Evolutionary conservation across 2,797 vertebrate species (phyloP).

Genomic region (Lutjanus argentimaculatus): DNA sequence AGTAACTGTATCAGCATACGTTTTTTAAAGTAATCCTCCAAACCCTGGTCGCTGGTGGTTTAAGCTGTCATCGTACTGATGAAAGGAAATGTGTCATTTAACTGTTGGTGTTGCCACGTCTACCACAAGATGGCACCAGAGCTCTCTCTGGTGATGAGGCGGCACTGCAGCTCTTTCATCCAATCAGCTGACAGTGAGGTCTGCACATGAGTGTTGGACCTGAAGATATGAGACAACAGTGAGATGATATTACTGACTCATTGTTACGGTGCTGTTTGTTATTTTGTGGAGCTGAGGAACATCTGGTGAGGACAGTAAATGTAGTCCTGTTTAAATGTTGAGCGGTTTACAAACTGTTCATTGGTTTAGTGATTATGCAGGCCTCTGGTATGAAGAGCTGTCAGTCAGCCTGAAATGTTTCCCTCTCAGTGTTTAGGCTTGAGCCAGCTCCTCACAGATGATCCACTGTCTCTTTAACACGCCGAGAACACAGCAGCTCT

Average conservation of each 20-base stretch:
- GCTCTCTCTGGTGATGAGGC: constrained; percentile 23
- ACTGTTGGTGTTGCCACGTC: background rate
- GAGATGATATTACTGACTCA: background rate
- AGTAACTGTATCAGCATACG: too few species aligned
- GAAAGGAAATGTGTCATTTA: background rate
- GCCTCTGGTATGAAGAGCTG: constrained; percentile 26
- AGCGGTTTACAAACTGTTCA: background rate
- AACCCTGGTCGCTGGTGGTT: background rate
- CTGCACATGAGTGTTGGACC: background rate
- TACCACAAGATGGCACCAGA: constrained; percentile 67
- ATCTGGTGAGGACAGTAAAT: constrained; percentile 2
- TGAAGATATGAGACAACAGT: background rate
- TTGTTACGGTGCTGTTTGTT: background rate
- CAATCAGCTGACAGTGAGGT: constrained; percentile 9
- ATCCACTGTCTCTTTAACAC: constrained; percentile 9
- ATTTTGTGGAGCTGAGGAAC: background rate
- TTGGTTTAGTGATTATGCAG: background rate
- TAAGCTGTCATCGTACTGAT: background rate
- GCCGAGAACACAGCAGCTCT: constrained; percentile 19
- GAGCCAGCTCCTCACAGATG: constrained; percentile 16
- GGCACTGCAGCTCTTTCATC: constrained; percentile 20
- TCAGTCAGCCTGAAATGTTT: constrained; percentile 13
- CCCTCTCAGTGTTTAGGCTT: constrained; percentile 7
- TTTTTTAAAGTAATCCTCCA: too few species aligned
- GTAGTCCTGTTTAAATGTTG: background rate